Evolutionary conservation across 2,797 vertebrate genomes (phyloP).

Genomic region (Danio jaintianensis): DNA sequence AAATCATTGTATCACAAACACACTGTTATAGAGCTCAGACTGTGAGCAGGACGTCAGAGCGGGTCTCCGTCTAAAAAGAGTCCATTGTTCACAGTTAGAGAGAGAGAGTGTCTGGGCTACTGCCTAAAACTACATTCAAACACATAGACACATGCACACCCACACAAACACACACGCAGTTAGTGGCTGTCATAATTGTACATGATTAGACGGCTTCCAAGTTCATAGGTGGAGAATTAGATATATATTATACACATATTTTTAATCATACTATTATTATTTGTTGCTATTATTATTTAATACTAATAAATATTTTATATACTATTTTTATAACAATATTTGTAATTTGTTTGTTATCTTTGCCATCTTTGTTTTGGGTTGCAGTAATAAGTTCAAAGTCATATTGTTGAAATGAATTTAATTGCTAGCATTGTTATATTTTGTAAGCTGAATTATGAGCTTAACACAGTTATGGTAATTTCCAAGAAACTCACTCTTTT

Average conservation of each 20-base stretch:
- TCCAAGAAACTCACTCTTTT: too few relatives aligned
- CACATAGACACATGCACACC: conserved; percentile 72
- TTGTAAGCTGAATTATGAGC: too few relatives aligned
- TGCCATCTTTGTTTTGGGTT: too few relatives aligned
- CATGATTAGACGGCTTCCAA: conserved; percentile 15
- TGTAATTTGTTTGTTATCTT: too few relatives aligned
- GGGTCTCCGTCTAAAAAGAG: conserved; percentile 75
- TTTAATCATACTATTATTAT: too few relatives aligned
- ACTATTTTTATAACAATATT: too few relatives aligned
- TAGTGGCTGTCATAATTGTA: conserved; percentile 65
- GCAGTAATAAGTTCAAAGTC: too few relatives aligned
- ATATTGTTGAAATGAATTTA: too few relatives aligned
- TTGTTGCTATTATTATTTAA: too few relatives aligned
- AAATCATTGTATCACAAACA: conserved; percentile 61
- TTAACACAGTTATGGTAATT: too few relatives aligned
- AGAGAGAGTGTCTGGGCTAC: conserved; percentile 67
- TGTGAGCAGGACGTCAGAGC: conserved; percentile 42
- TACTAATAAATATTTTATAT: too few relatives aligned
- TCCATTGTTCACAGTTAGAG: conserved; percentile 75
- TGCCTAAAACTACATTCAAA: conserved; percentile 84
- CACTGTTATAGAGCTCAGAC: conserved; percentile 25
- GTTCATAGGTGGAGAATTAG: not conserved
- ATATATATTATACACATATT: not conserved
- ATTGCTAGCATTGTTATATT: too few relatives aligned
- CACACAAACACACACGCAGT: conserved; percentile 65